These are phyloP conservation scores for Oxygymnocypris stewartii DNA, from an alignment of 2,113 vertebrate genomes.

Conservation along the genomic window DNA sequence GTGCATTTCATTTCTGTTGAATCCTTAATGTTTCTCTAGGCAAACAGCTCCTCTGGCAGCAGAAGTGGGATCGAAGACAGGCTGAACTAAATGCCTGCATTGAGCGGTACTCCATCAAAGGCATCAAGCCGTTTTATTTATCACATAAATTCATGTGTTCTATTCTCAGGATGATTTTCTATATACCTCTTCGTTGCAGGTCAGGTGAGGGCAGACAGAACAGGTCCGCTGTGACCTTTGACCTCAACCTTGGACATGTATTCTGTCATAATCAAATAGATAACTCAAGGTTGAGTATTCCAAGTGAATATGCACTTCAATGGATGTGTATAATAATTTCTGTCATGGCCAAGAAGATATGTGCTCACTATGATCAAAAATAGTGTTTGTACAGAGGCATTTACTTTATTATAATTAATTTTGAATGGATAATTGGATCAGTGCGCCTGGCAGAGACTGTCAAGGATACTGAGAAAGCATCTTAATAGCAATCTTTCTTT, in stretches of 20 bases:
- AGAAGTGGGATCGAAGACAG: slow-evolving; percentile 24
- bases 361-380: slow-evolving; percentile 63
- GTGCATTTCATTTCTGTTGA: slow-evolving; percentile 72
- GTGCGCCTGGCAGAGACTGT: slow-evolving; percentile 75
- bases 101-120: slow-evolving; percentile 46
- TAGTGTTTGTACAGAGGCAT: slow-evolving; percentile 67
- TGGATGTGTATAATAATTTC: background rate
- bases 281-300: slow-evolving; percentile 15
- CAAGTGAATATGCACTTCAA: slow-evolving; percentile 14
- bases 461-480: slow-evolving; percentile 77
- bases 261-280: background rate
- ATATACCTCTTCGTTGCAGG: background rate
- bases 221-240: slow-evolving; percentile 21
- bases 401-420: slow-evolving; percentile 73
- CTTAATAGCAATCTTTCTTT: slow-evolving; percentile 72
- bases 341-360: background rate
- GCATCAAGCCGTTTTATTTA: slow-evolving; percentile 33
- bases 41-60: slow-evolving; percentile 49
- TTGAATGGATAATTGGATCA: slow-evolving; percentile 76
- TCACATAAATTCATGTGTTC: slow-evolving; percentile 20
- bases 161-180: background rate
- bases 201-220: background rate
- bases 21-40: slow-evolving; percentile 61
- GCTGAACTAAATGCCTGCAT: slow-evolving; percentile 36
- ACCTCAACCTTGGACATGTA: slow-evolving; percentile 17